Evolutionary conservation across 2,113 vertebrate species (phyloP).

Genomic region (Pachypanchax playfairii): DNA sequence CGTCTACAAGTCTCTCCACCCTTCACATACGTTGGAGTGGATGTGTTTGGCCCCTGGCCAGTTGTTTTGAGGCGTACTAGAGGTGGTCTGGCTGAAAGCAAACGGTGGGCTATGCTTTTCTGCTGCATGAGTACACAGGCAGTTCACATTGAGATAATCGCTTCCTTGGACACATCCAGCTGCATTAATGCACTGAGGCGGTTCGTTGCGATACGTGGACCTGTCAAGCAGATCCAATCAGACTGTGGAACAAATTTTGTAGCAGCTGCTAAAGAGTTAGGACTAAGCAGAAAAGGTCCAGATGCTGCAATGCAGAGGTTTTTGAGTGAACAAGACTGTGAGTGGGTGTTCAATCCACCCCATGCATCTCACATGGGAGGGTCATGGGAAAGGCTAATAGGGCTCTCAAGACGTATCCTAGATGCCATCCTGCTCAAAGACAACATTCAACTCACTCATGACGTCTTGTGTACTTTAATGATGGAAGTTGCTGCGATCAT

Average conservation of each 20-base stretch:
- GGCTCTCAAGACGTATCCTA: not conserved
- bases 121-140: slow-evolving; percentile 1
- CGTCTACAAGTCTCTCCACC: not conserved
- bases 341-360: not conserved
- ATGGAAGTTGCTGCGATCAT: not conserved
- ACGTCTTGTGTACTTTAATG: not conserved
- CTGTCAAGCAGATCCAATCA: not conserved
- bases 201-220: not conserved
- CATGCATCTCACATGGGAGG: slow-evolving; percentile 3
- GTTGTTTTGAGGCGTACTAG: not conserved
- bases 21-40: not conserved
- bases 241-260: slow-evolving; percentile 5
- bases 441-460: slow-evolving; percentile 3
- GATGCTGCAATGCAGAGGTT: not conserved
- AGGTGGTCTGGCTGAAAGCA: not conserved
- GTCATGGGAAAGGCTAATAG: not conserved
- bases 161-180: not conserved
- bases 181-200: not conserved
- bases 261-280: not conserved
- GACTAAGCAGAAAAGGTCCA: not conserved
- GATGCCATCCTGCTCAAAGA: not conserved
- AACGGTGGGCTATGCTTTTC: not conserved
- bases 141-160: not conserved
- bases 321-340: not conserved
- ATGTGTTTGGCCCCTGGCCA: not conserved